Evolutionary conservation across 2,797 vertebrate species (phyloP), one percentile per base, ranked within the genome.

Genomic region (Gallirallus australis): DNA sequence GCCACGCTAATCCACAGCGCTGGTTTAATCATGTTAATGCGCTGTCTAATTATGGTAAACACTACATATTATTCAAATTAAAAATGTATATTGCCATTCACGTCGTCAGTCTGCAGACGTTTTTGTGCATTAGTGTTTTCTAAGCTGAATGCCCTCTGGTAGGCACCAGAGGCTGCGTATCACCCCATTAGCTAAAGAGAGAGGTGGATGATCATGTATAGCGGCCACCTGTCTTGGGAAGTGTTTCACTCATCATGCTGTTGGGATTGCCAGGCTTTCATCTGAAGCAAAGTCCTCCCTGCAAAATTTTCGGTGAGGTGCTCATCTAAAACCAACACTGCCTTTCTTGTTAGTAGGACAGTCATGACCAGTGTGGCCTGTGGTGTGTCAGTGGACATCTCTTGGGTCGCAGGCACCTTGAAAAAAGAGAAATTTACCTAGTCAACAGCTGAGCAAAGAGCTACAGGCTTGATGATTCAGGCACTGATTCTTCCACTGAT

Each of bases 21-120:
- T 42, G 39, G 89, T 89, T 95, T 97, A 96, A 96, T 96, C 89
- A 95, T 84, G 89, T 96, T 97, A 97, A 97, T 96, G 91, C 2
- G 12, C 94, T 97, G 94, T 82, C 95, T 97, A 96, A 97, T 97
- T 97, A 97, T 96, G 96, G 92, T 96, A 97, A 97, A 97, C 78
- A 90, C 87, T 65, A 72, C 87, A 94, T 96, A 97, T 97, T 96
- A 97, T 96, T 94, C 77, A 92, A 89, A 97, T 97, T 96, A 94
- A 96, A 97, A 97, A 95, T 93, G 83, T 93, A 93, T 96, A 86
- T 96, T 95, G 90, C 66, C 82, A 48, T 94, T 91, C 92, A 88
- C 11, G 2, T 94, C 60, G 81, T 75, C 93, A 86, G 75, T 31
- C 88, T 91, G 83, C 72, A 89, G 86, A 72, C 27, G 3, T 83